phyloP scores from a whole-genome alignment of 2,888 invertebrate genomes.

The Metacarcinus magister region DNA sequence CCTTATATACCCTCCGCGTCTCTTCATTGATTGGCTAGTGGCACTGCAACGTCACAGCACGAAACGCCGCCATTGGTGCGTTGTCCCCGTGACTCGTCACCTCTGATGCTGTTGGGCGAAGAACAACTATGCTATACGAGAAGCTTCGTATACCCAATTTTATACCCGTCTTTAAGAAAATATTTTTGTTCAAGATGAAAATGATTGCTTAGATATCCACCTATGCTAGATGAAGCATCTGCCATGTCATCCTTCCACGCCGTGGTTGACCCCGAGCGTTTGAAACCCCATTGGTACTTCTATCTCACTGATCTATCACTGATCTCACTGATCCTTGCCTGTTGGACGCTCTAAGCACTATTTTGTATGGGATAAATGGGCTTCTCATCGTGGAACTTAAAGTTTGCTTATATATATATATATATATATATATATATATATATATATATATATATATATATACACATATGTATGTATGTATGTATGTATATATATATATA shows the following conservation, averaged over 20 bases:
- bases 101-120: not conserved
- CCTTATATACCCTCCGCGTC: constrained; percentile 28
- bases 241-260: not conserved
- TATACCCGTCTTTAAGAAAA: not conserved
- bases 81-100: not conserved
- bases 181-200: not conserved
- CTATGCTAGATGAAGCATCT: not conserved
- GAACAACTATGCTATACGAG: not conserved
- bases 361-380: too few species aligned
- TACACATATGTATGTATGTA: too few species aligned
- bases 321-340: too few species aligned
- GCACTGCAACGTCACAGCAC: constrained; percentile 7
- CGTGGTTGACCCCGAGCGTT: not conserved
- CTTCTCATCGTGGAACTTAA: too few species aligned
- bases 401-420: too few species aligned
- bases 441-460: too few species aligned
- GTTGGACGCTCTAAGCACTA: too few species aligned
- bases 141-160: not conserved
- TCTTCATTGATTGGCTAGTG: not conserved
- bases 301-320: too few species aligned
- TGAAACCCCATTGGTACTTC: not conserved
- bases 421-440: too few species aligned
- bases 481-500: too few species aligned
- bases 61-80: constrained; percentile 9
- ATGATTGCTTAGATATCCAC: not conserved